Percentiles rank a stretch among this genome's conserved stretches.
phyloP scores from a whole-genome alignment of 2,113 vertebrate genomes.

The Psephotus haematonotus region DNA sequence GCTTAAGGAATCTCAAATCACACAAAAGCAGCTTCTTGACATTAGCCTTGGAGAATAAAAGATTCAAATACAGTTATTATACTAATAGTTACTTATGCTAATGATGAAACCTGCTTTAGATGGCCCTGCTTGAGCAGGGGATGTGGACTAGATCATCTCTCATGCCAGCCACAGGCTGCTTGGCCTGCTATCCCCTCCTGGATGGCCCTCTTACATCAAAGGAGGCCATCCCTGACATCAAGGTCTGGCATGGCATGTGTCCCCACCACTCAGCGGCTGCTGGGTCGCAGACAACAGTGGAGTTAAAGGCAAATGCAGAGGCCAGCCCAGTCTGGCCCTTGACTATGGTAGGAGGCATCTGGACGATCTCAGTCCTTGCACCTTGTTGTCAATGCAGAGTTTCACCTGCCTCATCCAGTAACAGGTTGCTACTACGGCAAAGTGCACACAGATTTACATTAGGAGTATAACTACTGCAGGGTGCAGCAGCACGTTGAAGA shows the following conservation, averaged over 20 bases:
- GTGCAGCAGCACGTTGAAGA: constrained; percentile 38
- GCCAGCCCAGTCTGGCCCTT: constrained; percentile 71
- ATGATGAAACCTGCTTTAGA: too few species aligned
- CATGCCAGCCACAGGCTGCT: too few species aligned
- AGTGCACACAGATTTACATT: constrained; percentile 25
- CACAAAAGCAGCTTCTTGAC: too few species aligned
- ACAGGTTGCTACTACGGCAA: constrained; percentile 31
- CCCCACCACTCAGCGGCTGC: constrained; percentile 64
- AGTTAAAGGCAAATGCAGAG: constrained; percentile 63
- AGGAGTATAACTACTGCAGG: constrained; percentile 34
- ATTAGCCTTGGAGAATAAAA: too few species aligned
- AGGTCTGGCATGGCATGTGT: constrained; percentile 65
- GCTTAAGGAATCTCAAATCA: too few species aligned
- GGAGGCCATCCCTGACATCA: constrained; percentile 12
- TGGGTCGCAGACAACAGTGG: constrained; percentile 69
- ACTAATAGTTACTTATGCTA: too few species aligned
- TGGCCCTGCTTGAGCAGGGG: too few species aligned
- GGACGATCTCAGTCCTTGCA: background rate
- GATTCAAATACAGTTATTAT: too few species aligned
- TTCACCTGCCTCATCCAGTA: constrained; percentile 48
- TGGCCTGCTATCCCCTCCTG: constrained; percentile 6
- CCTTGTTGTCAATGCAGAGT: background rate
- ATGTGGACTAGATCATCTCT: too few species aligned
- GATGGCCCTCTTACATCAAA: constrained; percentile 2
- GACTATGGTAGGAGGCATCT: constrained; percentile 45